phyloP scores from a whole-genome alignment of 2,888 invertebrate genomes.

The Cylindroiulus punctatus region DNA sequence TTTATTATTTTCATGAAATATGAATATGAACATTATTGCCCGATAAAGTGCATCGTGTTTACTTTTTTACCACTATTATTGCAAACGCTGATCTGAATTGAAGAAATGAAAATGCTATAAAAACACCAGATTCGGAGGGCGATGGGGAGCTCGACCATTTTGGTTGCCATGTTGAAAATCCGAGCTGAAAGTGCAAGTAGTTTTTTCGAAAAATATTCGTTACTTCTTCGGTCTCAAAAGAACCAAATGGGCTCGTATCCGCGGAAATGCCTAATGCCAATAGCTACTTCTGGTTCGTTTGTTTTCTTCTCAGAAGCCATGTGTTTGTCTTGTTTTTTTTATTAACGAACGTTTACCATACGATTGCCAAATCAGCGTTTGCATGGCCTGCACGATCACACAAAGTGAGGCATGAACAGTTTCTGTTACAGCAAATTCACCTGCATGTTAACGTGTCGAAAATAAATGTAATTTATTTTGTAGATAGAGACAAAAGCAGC shows the following conservation, averaged over 20 bases:
- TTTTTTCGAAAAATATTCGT: too few species aligned
- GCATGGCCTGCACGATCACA: too few species aligned
- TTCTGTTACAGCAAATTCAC: too few species aligned
- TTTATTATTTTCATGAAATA: slow-evolving; percentile 34
- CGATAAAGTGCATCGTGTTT: slow-evolving; percentile 42
- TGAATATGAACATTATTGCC: slow-evolving; percentile 38
- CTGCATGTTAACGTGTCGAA: too few species aligned
- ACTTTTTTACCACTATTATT: slow-evolving; percentile 36
- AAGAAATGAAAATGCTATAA: background rate
- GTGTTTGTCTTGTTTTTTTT: background rate
- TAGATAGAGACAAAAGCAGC: too few species aligned
- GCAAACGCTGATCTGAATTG: slow-evolving; percentile 29
- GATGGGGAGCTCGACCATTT: background rate
- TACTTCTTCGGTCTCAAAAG: too few species aligned
- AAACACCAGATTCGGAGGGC: background rate
- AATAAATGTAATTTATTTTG: too few species aligned
- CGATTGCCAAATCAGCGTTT: too few species aligned
- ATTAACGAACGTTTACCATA: background rate
- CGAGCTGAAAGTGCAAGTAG: background rate
- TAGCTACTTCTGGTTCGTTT: slow-evolving; percentile 19
- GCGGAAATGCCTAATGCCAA: background rate
- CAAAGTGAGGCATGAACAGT: too few species aligned
- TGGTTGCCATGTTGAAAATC: background rate
- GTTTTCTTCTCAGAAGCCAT: background rate
- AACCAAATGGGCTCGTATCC: background rate